Evolutionary conservation across 2,113 vertebrate species (phyloP), one percentile per base, ranked within the genome.

Genomic region (Narcine bancroftii): DNA sequence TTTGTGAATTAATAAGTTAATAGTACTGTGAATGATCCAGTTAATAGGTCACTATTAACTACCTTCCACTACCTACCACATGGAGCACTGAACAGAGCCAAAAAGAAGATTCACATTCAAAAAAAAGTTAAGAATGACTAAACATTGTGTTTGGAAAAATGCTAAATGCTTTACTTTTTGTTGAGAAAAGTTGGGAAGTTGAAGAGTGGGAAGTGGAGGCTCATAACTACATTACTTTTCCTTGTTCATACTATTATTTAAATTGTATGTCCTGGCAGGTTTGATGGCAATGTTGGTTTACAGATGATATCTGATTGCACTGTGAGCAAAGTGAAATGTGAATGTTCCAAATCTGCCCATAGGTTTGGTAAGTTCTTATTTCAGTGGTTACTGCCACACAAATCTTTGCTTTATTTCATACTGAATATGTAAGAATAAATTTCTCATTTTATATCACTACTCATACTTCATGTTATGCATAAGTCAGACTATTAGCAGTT

Each of bases 301-400:
- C 97, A 97, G 33, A 97, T 98, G 97, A 94, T 92, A 72, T 93
- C 95, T 92, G 93, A 50, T 63, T 95, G 93, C 89, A 94, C 95
- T 89, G 94, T 95, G 92, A 96, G 89, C 94, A 95, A 95, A 93
- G 93, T 99, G 92, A 97, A 95, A 95, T 98, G 97, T 53, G 96
- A 98, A 95, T 96, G 96, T 87, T 95, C 96, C 93, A 96, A 94
- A 92, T 97, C 98, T 93, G 95, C 95, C 93, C 93, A 93, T 92
- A 98, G 95, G 94, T 99, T 99, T 95, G 98, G 99, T 99, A 94
- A 98, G 96, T 94, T 92, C n/a, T 36, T 92, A 72, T 89, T 60
- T 36, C 24, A 76, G 73, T 36, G 19, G 36, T 87, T 63, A 6
- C 81, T 87, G 15, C 53, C n/a, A 87, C 5, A 87, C 2, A 87